These are phyloP conservation scores for Zonitis immaculata DNA, from an alignment of 2,888 invertebrate species.

Conservation along the genomic window DNA sequence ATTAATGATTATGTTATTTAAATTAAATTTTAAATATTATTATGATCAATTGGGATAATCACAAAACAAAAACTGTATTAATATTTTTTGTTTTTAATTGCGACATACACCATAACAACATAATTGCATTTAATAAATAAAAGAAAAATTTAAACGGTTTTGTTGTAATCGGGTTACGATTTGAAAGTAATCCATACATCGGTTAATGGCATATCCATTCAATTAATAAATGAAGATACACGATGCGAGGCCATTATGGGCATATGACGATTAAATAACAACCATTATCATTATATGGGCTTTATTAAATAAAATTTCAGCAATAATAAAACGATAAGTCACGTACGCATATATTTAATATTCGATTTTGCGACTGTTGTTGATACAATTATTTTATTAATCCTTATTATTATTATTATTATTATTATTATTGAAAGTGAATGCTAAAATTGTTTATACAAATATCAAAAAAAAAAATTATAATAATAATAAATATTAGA, in stretches of 20 bases:
- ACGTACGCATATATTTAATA: constrained; percentile 13
- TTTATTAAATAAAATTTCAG: background rate
- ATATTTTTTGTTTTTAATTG: constrained; percentile 27
- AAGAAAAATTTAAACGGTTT: constrained; percentile 22
- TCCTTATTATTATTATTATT: background rate
- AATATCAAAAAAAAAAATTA: background rate
- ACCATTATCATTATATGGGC: constrained; percentile 15
- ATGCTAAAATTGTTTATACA: background rate
- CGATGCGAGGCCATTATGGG: constrained; percentile 24
- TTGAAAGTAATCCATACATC: constrained; percentile 29
- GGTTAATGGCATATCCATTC: constrained; percentile 26
- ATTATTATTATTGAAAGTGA: background rate
- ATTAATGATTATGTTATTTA: too few relatives aligned
- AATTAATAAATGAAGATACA: constrained; percentile 16
- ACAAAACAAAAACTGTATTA: too few relatives aligned
- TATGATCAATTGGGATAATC: too few relatives aligned
- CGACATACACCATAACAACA: constrained; percentile 24
- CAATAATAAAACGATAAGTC: constrained; percentile 6
- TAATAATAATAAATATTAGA: background rate
- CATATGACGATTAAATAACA: constrained; percentile 17
- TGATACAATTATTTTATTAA: too few relatives aligned
- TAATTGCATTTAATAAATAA: constrained; percentile 29
- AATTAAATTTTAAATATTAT: constrained; percentile 9
- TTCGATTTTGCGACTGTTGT: background rate
- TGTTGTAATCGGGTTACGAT: constrained; percentile 29